phyloP scores from a whole-genome alignment of 2,888 invertebrate species.

The Lithosia quadra region DNA sequence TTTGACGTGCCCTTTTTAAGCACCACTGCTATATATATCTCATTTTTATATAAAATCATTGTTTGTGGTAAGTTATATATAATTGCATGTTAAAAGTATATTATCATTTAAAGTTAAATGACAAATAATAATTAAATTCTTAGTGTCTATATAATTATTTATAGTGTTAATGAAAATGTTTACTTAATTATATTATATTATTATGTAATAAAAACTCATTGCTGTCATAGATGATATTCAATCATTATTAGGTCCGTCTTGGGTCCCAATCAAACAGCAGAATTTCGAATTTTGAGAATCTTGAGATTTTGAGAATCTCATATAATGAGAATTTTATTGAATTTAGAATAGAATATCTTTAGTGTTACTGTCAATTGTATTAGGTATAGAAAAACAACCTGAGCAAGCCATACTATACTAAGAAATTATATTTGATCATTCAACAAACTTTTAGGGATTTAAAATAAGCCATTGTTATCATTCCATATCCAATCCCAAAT shows the following conservation, averaged over 20 bases:
- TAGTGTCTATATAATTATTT: slow-evolving; percentile 17
- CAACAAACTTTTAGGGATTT: not conserved
- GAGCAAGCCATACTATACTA: not conserved
- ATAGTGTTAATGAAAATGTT: slow-evolving; percentile 14
- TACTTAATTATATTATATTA: slow-evolving; percentile 5
- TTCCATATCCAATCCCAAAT: too few relatives aligned
- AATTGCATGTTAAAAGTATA: too few relatives aligned
- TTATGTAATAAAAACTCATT: slow-evolving; percentile 14
- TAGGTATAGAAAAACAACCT: not conserved
- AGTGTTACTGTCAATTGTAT: not conserved
- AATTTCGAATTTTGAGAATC: too few relatives aligned
- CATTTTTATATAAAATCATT: too few relatives aligned
- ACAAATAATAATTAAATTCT: slow-evolving; percentile 2
- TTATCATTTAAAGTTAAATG: not conserved
- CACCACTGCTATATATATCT: too few relatives aligned
- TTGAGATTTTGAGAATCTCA: not conserved
- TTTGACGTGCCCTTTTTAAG: too few relatives aligned
- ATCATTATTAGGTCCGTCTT: too few relatives aligned
- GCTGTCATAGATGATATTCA: not conserved
- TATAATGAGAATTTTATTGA: too few relatives aligned
- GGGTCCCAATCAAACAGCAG: too few relatives aligned
- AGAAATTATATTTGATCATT: not conserved
- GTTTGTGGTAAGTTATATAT: too few relatives aligned
- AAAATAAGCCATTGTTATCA: too few relatives aligned
- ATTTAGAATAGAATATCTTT: too few relatives aligned